Evolutionary conservation across 2,888 invertebrate genomes (phyloP).

Genomic region (Anaspis maculata): DNA sequence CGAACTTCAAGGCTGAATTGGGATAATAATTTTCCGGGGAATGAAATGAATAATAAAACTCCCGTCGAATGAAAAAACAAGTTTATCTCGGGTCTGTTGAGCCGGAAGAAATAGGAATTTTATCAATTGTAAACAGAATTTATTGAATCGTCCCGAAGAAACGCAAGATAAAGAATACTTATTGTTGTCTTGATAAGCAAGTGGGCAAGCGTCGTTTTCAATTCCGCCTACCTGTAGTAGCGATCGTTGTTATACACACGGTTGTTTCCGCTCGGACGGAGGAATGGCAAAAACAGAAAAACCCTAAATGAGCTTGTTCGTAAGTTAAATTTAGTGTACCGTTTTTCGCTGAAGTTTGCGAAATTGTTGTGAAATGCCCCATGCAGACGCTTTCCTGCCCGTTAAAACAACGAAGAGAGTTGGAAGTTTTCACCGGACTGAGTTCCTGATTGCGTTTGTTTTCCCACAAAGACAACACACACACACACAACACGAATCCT

Average conservation of each 20-base stretch:
- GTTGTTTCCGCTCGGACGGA: background rate
- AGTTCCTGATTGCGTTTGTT: constrained; percentile 23
- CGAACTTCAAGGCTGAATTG: too few relatives aligned
- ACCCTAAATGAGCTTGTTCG: constrained; percentile 8
- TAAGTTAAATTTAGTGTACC: constrained; percentile 14
- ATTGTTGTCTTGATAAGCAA: too few relatives aligned
- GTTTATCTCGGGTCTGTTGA: too few relatives aligned
- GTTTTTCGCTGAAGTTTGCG: constrained; percentile 10
- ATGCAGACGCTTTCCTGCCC: constrained; percentile 14
- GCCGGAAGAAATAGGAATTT: too few relatives aligned
- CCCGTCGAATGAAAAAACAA: too few relatives aligned
- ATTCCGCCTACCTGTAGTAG: background rate
- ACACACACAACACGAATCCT: constrained; percentile 3
- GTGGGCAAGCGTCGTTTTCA: background rate
- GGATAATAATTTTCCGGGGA: too few relatives aligned
- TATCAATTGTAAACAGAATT: too few relatives aligned
- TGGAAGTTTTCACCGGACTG: constrained; percentile 18
- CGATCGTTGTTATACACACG: background rate
- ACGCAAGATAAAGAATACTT: too few relatives aligned
- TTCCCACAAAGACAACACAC: constrained; percentile 18
- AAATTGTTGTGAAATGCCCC: constrained; percentile 16
- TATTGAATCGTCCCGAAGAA: too few relatives aligned
- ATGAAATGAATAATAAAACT: too few relatives aligned
- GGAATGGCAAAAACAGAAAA: constrained; percentile 5
- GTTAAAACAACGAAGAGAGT: constrained; percentile 18